Base-by-base conservation (phyloP, 2,113 vertebrate species). In the Dolichotis patagonum region DNA sequence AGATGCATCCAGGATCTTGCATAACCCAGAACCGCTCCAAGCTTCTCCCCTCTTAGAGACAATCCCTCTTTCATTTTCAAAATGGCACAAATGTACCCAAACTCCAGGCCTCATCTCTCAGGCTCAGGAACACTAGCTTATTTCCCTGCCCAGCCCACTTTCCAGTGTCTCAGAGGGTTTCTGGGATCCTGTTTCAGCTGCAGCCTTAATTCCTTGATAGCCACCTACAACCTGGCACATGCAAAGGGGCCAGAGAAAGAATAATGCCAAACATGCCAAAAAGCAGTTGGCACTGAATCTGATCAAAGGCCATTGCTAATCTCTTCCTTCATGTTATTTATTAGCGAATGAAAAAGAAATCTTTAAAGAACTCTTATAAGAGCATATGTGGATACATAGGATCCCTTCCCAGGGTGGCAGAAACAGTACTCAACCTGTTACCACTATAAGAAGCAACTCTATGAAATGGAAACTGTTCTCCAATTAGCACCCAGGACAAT, bases 391-490 rank as follows among this genome's bases (percentile, higher is more conserved):
- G 71, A 87, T 56, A 41, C 54, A 28, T 49, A 88, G 75, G 26
- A 41, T 65, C 43, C 41, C 56, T 52, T 75, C 46, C 17, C 5
- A 10, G 52, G 56, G n/a, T 30, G 80, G 20, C 67, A 85, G 46
- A 17, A 91, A 62, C 81, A 58, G 6, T 41, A 20, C 41, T 56
- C 26, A 28, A 67, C 28, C 24, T 54, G 35, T 71, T 46, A 52
- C 89, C 86, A 41, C 65, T 69, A 52, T 94, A 30, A 26, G 87
- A 92, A 90, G 17, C 41, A 85, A 85, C 38, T 86, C 75, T 58
- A 69, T 95, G 95, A 97, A 81, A 91, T 81, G 75, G 32, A 88
- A 41, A 88, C 7, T 95, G 6, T 95, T 97, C 84, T 97, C 92
- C 86, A 97, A 1, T 97, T 96, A 96, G 26, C 85, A 85, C 63